Base-by-base conservation (phyloP, 2,113 vertebrate species). In the Cololabis saira region DNA sequence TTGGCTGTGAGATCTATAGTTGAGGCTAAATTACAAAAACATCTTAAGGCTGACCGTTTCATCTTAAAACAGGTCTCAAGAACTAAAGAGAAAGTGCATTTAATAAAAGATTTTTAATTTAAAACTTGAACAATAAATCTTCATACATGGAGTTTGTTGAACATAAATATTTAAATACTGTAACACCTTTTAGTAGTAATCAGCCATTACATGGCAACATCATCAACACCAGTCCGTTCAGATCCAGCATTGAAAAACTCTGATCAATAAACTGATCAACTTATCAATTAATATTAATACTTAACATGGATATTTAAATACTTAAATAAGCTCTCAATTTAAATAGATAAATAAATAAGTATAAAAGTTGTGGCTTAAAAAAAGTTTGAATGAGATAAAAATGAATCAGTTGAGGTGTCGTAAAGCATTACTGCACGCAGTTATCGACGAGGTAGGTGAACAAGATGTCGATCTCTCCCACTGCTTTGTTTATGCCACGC, bases 381-480 rank as follows among this genome's bases (percentile, higher is more conserved):
- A 59, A 50, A 57, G 51, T 49, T 55, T 85, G 75, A 74, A 83
- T 76, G 71, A 1, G 51, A 65, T 59, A 14, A 75, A 43, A 57
- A 61, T 24, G 49, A 17, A 43, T 4, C 10, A 0, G 17, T 11
- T 37, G 60, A 1, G n/a, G 13, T 18, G 30, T 17, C 8, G 19
- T 41, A 21, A 14, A 11, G 56, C 3, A 24, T 58, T 56, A 8
- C 17, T 63, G 22, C n/a, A 84, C 1, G 53, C 90, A 91, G 79
- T 41, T 85, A 16, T 88, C 87, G 42, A 83, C 68, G 65, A 91
- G 79, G 61, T 80, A 84, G 0, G 66, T 69, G 68, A 80, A 91
- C 3, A 91, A 73, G 69, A 91, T 90, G 71, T 88, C 75, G 44
- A 87, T 67, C 59, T 91, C 90, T 16, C 88, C 74, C 13, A 90